Conservation (phyloP, 2,113 vertebrate genomes). For the Poeciliopsis turrubarensis region DNA sequence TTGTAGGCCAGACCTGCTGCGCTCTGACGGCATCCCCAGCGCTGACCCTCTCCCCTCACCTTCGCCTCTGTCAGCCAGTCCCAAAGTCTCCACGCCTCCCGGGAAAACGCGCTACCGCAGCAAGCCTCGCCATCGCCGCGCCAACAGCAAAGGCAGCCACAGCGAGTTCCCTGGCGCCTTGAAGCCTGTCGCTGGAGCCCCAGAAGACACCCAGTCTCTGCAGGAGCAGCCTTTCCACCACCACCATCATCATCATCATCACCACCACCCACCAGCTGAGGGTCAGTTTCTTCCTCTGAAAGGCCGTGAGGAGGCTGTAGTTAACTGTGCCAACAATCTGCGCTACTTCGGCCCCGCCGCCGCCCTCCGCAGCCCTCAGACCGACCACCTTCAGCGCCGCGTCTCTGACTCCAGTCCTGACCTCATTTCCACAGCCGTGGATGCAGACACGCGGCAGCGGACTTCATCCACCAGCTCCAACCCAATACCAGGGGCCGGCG, state of each 20-base stretch:
- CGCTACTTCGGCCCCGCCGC: slow-evolving; percentile 96
- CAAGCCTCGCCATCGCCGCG: slow-evolving; percentile 94
- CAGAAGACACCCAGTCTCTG: slow-evolving; percentile 75
- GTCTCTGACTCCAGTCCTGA: slow-evolving; percentile 91
- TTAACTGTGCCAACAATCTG: slow-evolving; percentile 92
- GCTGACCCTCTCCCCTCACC: slow-evolving; percentile 83
- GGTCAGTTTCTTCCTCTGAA: slow-evolving; percentile 72
- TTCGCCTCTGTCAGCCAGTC: slow-evolving; percentile 91
- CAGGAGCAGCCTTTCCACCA: slow-evolving; percentile 71
- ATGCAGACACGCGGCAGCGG: slow-evolving; percentile 82
- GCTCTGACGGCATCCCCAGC: slow-evolving; percentile 92
- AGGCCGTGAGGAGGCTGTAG: slow-evolving; percentile 87
- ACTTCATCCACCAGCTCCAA: slow-evolving; percentile 61
- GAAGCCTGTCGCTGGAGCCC: slow-evolving; percentile 77
- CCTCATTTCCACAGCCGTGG: slow-evolving; percentile 89
- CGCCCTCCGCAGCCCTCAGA: slow-evolving; percentile 93
- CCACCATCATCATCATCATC: slow-evolving; percentile 75
- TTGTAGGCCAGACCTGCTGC: slow-evolving; percentile 90
- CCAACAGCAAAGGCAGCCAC: slow-evolving; percentile 95
- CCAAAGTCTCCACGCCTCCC: slow-evolving; percentile 88
- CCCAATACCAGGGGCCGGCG: slow-evolving; percentile 41
- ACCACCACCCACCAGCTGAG: slow-evolving; percentile 58
- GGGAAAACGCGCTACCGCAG: slow-evolving; percentile 92
- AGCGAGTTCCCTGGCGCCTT: slow-evolving; percentile 87
- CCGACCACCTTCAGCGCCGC: slow-evolving; percentile 89